Evolutionary conservation across 1,140 invertebrate species (phyloP).

Genomic region (Acromyrmex heyeri): DNA sequence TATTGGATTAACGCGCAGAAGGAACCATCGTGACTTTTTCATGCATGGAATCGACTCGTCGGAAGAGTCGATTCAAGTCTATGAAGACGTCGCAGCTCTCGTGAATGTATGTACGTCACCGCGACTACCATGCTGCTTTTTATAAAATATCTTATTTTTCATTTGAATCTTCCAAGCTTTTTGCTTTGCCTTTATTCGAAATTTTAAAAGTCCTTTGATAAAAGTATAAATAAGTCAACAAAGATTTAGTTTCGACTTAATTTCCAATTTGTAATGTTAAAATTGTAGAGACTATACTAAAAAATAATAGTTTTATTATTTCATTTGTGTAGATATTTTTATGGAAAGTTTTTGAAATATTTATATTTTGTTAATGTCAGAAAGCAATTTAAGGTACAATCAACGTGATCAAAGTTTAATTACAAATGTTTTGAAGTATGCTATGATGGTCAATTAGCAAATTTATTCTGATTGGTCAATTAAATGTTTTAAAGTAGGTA

Average conservation of each 20-base stretch:
- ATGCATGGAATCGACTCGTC: conserved; percentile 46
- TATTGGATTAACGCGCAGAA: conserved; percentile 76
- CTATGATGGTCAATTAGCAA: too few relatives aligned
- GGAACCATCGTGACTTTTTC: conserved; percentile 66
- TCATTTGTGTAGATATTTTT: background rate
- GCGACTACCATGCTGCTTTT: conserved; percentile 43
- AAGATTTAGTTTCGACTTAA: background rate
- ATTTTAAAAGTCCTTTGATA: background rate
- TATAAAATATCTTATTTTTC: conserved; percentile 20
- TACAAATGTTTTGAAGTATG: too few relatives aligned
- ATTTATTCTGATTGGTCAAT: too few relatives aligned
- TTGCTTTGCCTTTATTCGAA: conserved; percentile 1
- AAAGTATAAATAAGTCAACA: background rate
- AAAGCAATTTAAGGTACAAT: background rate
- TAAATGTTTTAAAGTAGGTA: too few relatives aligned
- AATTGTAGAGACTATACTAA: background rate
- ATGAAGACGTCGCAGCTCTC: conserved; percentile 70
- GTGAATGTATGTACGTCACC: conserved; percentile 67
- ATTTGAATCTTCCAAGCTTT: background rate
- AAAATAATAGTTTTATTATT: conserved; percentile 5
- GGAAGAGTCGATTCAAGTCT: conserved; percentile 64
- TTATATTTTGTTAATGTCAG: background rate
- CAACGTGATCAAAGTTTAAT: too few relatives aligned
- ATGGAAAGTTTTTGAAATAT: background rate
- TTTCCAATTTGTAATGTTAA: background rate